Percentiles rank a stretch among this genome's conserved stretches.
Conservation (phyloP, 2,797 vertebrate species). For the Cottoperca gobio region DNA sequence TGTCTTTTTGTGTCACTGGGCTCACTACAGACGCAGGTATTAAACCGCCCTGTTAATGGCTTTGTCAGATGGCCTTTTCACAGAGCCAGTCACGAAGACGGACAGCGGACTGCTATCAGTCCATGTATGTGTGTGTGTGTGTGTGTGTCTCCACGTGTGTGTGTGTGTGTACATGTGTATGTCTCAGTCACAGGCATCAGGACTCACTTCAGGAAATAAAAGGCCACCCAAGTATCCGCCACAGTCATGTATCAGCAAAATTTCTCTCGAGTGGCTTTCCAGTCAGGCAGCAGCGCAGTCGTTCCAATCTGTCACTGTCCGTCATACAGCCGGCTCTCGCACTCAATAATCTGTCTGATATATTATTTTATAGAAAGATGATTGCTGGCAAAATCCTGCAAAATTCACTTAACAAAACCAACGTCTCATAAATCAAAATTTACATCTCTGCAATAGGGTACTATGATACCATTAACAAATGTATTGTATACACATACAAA, state of each 20-base stretch:
- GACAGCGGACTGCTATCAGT: slow-evolving; percentile 69
- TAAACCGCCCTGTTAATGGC: slow-evolving; percentile 82
- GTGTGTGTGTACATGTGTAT: slow-evolving; percentile 40
- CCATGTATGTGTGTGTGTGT: slow-evolving; percentile 39
- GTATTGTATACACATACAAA: not conserved
- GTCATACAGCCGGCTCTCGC: slow-evolving; percentile 35
- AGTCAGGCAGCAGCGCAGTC: slow-evolving; percentile 49
- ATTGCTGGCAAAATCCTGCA: slow-evolving; percentile 14
- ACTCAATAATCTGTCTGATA: slow-evolving; percentile 24
- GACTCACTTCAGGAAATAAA: slow-evolving; percentile 73
- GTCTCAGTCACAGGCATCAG: slow-evolving; percentile 66
- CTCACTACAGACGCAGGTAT: slow-evolving; percentile 77
- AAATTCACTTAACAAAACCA: slow-evolving; percentile 9
- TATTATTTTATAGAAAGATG: slow-evolving; percentile 5
- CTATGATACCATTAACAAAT: not conserved
- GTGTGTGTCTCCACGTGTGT: slow-evolving; percentile 37
- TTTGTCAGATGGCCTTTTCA: slow-evolving; percentile 85
- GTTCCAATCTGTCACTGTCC: slow-evolving; percentile 58
- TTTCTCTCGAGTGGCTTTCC: slow-evolving; percentile 50
- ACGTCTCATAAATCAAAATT: slow-evolving; percentile 1
- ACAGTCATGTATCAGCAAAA: slow-evolving; percentile 62
- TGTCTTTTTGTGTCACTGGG: slow-evolving; percentile 77
- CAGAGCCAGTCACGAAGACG: slow-evolving; percentile 74
- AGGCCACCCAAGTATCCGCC: slow-evolving; percentile 64
- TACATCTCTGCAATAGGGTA: not conserved